Evolutionary conservation across 2,797 vertebrate genomes (phyloP).

Genomic region (Oryzias dopingdopingensis): DNA sequence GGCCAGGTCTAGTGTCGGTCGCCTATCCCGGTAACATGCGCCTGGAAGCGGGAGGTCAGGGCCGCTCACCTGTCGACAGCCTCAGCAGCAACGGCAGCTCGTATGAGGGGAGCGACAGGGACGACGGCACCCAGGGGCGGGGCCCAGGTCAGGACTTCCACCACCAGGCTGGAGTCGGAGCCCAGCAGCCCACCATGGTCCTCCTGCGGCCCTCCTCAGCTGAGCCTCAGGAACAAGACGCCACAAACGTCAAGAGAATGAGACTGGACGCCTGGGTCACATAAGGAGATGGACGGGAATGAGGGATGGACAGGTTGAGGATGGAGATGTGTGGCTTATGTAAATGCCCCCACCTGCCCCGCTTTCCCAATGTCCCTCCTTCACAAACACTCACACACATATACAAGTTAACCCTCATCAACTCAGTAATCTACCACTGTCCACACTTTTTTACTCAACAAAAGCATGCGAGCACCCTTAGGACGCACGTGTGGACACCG

Average conservation of each 20-base stretch:
- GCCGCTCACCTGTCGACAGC: conserved; percentile 89
- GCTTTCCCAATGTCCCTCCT: conserved; percentile 27
- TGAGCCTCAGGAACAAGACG: conserved; percentile 85
- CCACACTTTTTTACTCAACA: conserved; percentile 28
- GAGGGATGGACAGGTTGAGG: conserved; percentile 44
- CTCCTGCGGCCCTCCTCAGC: conserved; percentile 80
- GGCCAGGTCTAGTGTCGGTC: conserved; percentile 60
- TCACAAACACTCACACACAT: conserved; percentile 18
- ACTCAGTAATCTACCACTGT: conserved; percentile 29
- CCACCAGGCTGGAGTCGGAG: conserved; percentile 57
- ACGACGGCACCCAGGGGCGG: conserved; percentile 83
- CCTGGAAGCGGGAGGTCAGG: conserved; percentile 74
- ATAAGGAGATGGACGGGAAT: conserved; percentile 67
- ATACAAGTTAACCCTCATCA: conserved; percentile 15
- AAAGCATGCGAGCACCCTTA: conserved; percentile 50
- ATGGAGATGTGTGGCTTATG: conserved; percentile 63
- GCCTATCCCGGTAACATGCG: conserved; percentile 76
- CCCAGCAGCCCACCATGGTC: conserved; percentile 77
- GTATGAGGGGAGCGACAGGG: conserved; percentile 90
- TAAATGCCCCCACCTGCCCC: conserved; percentile 54
- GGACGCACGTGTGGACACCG: conserved; percentile 43
- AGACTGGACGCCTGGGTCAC: conserved; percentile 93
- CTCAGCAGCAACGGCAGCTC: conserved; percentile 95
- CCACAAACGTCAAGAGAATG: conserved; percentile 89
- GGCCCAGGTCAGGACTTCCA: conserved; percentile 81